Evolutionary conservation across 2,797 vertebrate genomes (phyloP), one percentile per base, ranked within the genome.

Genomic region (Diceros bicornis): DNA sequence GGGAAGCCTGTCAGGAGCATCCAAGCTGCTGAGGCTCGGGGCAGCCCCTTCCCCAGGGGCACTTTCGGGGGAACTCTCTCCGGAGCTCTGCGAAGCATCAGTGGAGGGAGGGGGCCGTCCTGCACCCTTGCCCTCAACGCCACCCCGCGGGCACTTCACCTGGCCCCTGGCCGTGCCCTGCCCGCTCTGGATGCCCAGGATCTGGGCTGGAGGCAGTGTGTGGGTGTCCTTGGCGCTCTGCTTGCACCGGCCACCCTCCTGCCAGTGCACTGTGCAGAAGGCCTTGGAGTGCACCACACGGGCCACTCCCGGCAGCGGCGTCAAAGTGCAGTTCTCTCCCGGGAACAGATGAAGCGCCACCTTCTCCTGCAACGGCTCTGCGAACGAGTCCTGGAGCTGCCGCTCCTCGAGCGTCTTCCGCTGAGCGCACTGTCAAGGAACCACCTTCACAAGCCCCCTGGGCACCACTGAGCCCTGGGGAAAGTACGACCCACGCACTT

Each of bases 251-350:
- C 99, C 99, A 0, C 99, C 99, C 98, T 99, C 99, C 92, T 99
- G 99, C 99, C 99, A 99, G 98, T 99, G 99, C 72, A 99, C 99
- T 0, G 99, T 99, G 98, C 99, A 99, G 97, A 99, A 99, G 94
- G 99, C 99, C 98, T 99, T 99, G 92, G 99, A 99, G 99, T 99
- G 99, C 16, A 99, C 99, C 27, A 99, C 99, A 1, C 99, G 99
- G 41, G 99, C 99, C 96, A 99, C 99, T 0, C 99, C 99, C 0
- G 99, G 99, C 84, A 99, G 98, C 0, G 99, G 98, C 0, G 99
- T 99, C 97, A 99, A 97, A 0, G 99, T 99, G 98, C 99, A 99
- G 84, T 99, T 99, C 98, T 99, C 99, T 12, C 99, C 99, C 0
- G 99, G 99, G 96, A 99, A 99, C 47, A 99, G 99, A 95, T 99